phyloP scores from a whole-genome alignment of 64 coral and sea anemone genomes.

The Anthopleura sola region DNA sequence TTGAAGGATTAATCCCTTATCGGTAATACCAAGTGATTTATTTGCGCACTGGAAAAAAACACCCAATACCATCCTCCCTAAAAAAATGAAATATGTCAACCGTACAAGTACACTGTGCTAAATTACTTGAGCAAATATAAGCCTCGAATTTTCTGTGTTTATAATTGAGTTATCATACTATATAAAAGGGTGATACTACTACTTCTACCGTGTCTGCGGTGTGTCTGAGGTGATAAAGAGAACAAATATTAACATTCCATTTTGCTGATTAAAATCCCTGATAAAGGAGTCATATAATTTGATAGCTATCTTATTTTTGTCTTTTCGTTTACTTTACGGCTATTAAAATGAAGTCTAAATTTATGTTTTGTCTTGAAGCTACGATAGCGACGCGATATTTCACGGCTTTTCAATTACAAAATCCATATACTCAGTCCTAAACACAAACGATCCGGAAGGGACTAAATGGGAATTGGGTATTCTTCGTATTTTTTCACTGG shows the following conservation, averaged over 20 bases:
- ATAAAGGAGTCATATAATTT: neutral
- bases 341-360: neutral
- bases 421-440: neutral
- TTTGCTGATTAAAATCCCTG: neutral
- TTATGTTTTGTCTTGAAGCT: neutral
- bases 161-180: neutral
- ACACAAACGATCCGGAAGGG: neutral
- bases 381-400: neutral
- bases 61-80: neutral
- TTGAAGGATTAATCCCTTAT: neutral
- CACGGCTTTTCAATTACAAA: neutral
- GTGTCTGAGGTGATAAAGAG: neutral
- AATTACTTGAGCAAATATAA: neutral
- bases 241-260: constrained; percentile 13
- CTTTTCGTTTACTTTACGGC: neutral
- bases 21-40: neutral
- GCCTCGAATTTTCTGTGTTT: neutral
- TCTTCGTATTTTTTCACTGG: too few relatives aligned
- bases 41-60: neutral
- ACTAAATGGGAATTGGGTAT: too few relatives aligned
- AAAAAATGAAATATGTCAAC: neutral
- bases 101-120: neutral
- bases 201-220: neutral
- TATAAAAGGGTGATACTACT: too few relatives aligned
- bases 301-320: neutral